Conservation (phyloP, 2,888 invertebrate species). For the Tridacna crocea region DNA sequence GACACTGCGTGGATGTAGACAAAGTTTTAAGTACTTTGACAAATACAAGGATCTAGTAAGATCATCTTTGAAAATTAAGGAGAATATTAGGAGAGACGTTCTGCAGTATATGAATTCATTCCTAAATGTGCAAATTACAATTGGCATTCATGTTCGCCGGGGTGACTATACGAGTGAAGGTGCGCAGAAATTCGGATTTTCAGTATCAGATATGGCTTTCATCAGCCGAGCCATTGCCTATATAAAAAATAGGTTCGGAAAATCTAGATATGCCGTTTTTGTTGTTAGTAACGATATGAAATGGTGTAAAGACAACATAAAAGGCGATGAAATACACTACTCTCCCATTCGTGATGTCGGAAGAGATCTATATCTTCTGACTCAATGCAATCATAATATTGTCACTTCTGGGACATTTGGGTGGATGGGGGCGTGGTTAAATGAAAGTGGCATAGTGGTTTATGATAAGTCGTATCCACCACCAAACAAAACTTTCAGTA, state of each 20-base stretch:
- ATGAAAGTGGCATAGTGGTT: background rate
- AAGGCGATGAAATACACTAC: background rate
- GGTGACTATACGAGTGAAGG: background rate
- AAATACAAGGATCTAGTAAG: background rate
- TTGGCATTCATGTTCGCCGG: constrained; percentile 6
- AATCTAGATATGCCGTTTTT: background rate
- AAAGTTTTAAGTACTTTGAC: constrained; percentile 1
- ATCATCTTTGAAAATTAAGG: constrained; percentile 1
- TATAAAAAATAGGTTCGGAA: background rate
- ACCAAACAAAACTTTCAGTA: background rate
- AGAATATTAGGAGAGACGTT: background rate
- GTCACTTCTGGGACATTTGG: background rate
- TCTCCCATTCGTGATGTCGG: background rate
- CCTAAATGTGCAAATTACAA: no score
- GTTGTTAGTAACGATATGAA: background rate
- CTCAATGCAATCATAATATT: constrained; percentile 3
- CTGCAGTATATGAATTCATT: background rate
- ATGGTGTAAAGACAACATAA: constrained; percentile 12
- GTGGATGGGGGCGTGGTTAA: no score
- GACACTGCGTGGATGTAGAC: background rate
- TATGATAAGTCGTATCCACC: constrained; percentile 4
- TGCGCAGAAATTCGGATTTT: background rate
- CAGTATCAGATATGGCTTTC: background rate
- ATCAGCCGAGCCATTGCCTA: background rate
- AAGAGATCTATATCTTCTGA: background rate